Base-by-base conservation (phyloP, 2,113 vertebrate species). In the Mixornis gularis region DNA sequence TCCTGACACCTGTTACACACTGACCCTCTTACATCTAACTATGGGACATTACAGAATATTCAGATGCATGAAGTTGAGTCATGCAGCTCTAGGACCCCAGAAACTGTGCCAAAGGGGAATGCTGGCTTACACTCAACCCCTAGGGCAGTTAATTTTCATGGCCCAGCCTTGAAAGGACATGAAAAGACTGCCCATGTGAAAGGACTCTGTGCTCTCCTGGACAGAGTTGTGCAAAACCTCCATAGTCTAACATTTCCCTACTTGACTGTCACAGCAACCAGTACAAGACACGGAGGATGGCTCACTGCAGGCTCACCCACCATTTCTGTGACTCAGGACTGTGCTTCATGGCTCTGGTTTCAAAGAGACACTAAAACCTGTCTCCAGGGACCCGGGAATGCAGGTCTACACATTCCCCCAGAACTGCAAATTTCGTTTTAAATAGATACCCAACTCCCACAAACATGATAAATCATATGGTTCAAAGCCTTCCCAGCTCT, bases 401-500 rank as follows among this genome's bases (percentile, higher is more conserved):
- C 38, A 79, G 34, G 20, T 70, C 25, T 26, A 22, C 21, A 7
- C 46, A 29, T 86, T 93, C 36, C 34, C 52, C 40, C 65, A 85
- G 68, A 70, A 63, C 52, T 49, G 55, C 43, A 73, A 63, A 73
- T 90, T 72, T 76, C 1, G 1, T 84, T 87, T 65, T 29, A 87
- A 94, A 87, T 18, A 81, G 65, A 60, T 56, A 66, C 17, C 19
- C 29, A 25, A 89, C 44, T 87, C 78, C 89, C 49, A 62, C 73
- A 81, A 46, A 58, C 29, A 77, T 2, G 10, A 62, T 34, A 78
- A 93, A 80, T 90, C 76, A 68, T 5, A 74, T 25, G 8, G 51
- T 58, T 93, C 92, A 92, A 94, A 93, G 78, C 69, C 58, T 60
- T 70, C 64, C 48, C 7, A 68, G 19, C 11, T 90, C 53, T 91